A percentile compares a stretch with the other conserved stretches of the same genome.
These are phyloP conservation scores for Nowickia ferox DNA, from an alignment of 2,888 invertebrate genomes.

Conservation along the genomic window DNA sequence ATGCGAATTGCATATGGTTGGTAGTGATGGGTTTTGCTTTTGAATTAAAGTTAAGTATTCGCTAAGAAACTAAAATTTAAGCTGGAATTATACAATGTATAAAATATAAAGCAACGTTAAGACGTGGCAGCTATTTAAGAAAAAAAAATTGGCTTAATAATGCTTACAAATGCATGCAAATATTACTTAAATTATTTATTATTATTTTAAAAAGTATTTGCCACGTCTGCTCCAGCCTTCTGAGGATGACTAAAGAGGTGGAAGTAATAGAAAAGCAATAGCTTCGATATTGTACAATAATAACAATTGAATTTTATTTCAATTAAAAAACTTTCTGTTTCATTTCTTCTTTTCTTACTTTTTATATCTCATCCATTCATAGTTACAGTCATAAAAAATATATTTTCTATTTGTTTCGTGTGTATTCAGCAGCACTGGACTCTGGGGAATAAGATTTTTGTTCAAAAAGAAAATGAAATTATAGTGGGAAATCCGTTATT, in stretches of 20 bases:
- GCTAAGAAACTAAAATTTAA: background rate
- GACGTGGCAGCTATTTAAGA: too few species aligned
- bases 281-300: constrained; percentile 12
- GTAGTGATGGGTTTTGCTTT: background rate
- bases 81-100: background rate
- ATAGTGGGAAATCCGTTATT: too few species aligned
- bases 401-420: background rate
- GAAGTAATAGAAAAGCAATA: constrained; percentile 12
- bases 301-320: constrained; percentile 35
- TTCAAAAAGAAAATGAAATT: too few species aligned
- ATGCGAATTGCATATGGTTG: background rate
- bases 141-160: background rate
- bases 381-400: constrained; percentile 1
- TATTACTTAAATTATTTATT: too few species aligned
- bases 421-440: too few species aligned
- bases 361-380: background rate
- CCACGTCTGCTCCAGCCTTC: too few species aligned
- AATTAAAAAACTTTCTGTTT: constrained; percentile 56
- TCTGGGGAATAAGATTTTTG: too few species aligned
- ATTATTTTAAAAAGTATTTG: too few species aligned
- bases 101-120: background rate
- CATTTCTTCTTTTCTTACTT: background rate
- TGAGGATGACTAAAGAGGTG: background rate
- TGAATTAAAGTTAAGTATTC: background rate
- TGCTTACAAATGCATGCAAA: too few species aligned